A percentile compares a stretch with the other conserved stretches of the same genome.
These are phyloP conservation scores for Bradysia coprophila DNA, from an alignment of 1,140 invertebrate species.

Conservation along the genomic window DNA sequence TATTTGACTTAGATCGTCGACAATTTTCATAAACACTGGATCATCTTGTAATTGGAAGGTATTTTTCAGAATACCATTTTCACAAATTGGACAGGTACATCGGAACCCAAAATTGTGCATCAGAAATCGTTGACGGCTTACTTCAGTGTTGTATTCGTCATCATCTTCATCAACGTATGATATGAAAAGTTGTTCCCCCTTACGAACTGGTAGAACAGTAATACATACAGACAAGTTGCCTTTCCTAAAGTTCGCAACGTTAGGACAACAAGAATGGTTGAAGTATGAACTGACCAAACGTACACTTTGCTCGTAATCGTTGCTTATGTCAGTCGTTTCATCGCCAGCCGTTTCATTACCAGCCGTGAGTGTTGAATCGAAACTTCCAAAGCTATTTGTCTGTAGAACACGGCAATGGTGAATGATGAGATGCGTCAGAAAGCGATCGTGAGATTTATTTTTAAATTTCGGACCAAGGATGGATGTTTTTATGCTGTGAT, in stretches of 20 bases:
- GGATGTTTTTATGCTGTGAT: neutral
- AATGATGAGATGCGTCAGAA: neutral
- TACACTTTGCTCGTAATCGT: too few species aligned
- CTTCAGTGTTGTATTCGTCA: neutral
- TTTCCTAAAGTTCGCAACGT: neutral
- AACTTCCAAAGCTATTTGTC: too few species aligned
- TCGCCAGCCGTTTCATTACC: too few species aligned
- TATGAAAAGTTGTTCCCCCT: neutral
- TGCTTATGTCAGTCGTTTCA: too few species aligned
- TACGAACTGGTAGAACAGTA: neutral
- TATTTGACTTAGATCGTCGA: too few species aligned
- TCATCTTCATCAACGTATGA: neutral
- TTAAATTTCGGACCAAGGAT: neutral
- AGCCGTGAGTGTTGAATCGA: too few species aligned
- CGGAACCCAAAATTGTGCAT: neutral
- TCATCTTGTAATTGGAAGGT: too few species aligned
- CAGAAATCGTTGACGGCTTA: neutral
- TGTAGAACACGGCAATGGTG: too few species aligned
- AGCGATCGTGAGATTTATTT: neutral
- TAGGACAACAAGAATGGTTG: neutral
- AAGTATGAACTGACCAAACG: too few species aligned
- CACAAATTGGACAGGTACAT: too few species aligned
- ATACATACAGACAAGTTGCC: neutral
- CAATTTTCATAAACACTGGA: too few species aligned
- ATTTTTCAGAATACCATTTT: too few species aligned